A percentile compares a stretch with the other conserved stretches of the same genome.
Evolutionary conservation across 37 sponge, comb jelly and placozoan genomes (phyloP).

Genomic region (Cladorhizidae sp.): DNA sequence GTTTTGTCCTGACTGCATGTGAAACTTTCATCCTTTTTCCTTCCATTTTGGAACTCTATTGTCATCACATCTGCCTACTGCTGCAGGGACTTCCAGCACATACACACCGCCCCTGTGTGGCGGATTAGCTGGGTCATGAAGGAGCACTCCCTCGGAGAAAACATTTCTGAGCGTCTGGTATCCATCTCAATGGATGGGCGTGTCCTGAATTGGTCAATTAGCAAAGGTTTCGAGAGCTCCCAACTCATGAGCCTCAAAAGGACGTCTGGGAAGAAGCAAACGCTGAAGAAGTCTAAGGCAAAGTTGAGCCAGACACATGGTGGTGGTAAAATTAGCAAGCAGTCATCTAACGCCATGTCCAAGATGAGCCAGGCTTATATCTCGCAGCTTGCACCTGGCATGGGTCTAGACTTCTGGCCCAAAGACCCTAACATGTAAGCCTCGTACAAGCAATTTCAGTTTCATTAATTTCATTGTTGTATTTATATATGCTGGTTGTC

Average conservation of each 20-base stretch:
- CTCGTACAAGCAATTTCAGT: neutral
- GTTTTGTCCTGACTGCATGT: too few species aligned
- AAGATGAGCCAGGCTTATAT: constrained; percentile 69
- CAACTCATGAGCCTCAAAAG: constrained; percentile 81
- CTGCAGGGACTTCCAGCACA: constrained; percentile 54
- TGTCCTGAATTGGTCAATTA: constrained; percentile 92
- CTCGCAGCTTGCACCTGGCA: constrained; percentile 90
- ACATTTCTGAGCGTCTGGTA: constrained; percentile 83
- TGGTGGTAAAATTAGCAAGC: neutral
- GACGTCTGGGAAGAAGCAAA: constrained; percentile 10
- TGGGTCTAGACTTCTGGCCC: constrained; percentile 88
- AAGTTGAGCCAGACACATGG: neutral
- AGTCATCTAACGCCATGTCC: neutral
- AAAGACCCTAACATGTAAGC: constrained; percentile 88
- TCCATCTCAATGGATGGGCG: constrained; percentile 89
- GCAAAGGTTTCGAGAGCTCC: constrained; percentile 93
- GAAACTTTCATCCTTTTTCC: neutral
- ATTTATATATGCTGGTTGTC: too few species aligned
- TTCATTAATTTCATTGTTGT: too few species aligned
- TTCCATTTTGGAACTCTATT: neutral
- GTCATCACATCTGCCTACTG: neutral
- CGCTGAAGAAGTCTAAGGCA: constrained; percentile 29
- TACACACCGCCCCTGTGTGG: constrained; percentile 96
- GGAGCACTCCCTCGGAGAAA: constrained; percentile 85
- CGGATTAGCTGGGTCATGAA: constrained; percentile 92